Evolutionary conservation across 2,797 vertebrate species (phyloP), one percentile per base, ranked within the genome.

Genomic region (Serranus cabrilla): DNA sequence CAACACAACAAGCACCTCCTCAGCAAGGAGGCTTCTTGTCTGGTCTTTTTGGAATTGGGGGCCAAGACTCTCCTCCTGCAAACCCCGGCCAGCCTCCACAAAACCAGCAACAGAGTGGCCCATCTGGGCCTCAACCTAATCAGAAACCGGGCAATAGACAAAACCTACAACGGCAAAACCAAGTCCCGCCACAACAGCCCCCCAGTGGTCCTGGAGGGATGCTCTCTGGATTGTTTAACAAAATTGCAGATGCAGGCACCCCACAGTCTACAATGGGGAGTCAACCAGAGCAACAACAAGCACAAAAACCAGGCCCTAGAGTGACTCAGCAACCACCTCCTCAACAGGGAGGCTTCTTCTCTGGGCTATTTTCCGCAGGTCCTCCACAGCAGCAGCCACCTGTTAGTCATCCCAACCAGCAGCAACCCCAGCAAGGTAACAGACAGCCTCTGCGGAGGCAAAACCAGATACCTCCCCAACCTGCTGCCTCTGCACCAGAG

Each of bases 301-400:
- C 46, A 43, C 79, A 89, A 82, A 85, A 43, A 75, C 40, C 58
- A 82, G 83, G 60, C 59, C 46, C 77, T 23, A 92, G 74, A 46
- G 51, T 73, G 54, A 61, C 71, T 13, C 92, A 93, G 80, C 89
- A 91, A 82, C 81, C 84, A 67, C 40, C 88, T 13, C 85, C 47
- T 80, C 94, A 94, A 71, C 93, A 96, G 16, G 93, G 92, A 65
- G 90, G 94, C 3, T 94, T 95, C 59, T 81, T 95, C 12, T 94
- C 95, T 75, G 94, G 94, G 17, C 51, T 95, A 7, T 95, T 95
- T 88, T 93, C 94, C 77, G 34, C 85, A 21, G 86, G 79, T 51
- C 78, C 90, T 21, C 23, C 66, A 78, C 91, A 91, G 2, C 85
- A 92, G 61, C 85, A 91, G 31, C 52, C 77, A 57, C 51, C 79